Evolutionary conservation across 2,113 vertebrate genomes (phyloP).

Genomic region (Carettochelys insculpta): DNA sequence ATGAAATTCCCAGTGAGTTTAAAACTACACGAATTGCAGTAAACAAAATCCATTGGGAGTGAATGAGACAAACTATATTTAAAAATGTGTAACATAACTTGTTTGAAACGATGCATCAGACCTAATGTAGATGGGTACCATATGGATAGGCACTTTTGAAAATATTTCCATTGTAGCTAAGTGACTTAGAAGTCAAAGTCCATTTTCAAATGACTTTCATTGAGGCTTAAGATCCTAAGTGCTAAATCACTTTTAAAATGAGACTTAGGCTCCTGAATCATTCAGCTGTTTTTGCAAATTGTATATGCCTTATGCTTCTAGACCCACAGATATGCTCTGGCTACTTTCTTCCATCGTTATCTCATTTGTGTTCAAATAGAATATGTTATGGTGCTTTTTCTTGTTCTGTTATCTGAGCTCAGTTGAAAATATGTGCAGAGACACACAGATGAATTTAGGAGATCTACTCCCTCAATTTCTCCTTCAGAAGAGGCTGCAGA

Average conservation of each 20-base stretch:
- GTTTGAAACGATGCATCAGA: background rate
- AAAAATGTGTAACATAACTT: background rate
- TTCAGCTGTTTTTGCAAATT: background rate
- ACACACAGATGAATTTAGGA: background rate
- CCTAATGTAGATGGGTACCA: rapidly evolving
- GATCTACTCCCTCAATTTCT: background rate
- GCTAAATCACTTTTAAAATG: background rate
- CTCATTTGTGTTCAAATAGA: rapidly evolving
- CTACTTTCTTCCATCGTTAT: background rate
- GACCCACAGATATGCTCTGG: background rate
- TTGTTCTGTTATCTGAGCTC: background rate
- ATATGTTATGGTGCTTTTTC: background rate
- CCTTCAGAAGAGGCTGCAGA: background rate
- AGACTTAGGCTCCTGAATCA: background rate
- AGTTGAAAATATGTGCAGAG: background rate
- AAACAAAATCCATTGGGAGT: background rate
- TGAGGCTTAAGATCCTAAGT: background rate
- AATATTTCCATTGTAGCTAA: background rate
- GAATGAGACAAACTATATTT: background rate
- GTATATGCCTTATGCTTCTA: background rate
- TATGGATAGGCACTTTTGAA: background rate
- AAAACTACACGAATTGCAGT: background rate
- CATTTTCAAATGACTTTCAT: background rate
- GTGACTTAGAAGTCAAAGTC: background rate
- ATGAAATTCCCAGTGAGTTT: background rate